A percentile compares a stretch with the other conserved stretches of the same genome.
phyloP scores from a whole-genome alignment of 1,140 invertebrate genomes.

The Batillaria attramentaria region DNA sequence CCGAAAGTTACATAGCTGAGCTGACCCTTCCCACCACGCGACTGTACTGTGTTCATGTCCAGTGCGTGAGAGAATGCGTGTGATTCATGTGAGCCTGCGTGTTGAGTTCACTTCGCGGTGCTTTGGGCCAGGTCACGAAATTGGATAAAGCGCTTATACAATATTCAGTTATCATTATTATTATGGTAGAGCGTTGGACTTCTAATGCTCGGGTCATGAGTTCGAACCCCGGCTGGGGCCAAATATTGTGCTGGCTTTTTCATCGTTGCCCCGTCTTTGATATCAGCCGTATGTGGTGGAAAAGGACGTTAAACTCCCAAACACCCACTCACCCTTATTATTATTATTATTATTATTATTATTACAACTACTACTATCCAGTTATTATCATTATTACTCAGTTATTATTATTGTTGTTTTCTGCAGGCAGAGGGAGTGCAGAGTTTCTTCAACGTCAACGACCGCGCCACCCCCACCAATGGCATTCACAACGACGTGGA shows the following conservation, averaged over 20 bases:
- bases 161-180: too few species aligned
- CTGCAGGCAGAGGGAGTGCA: slow-evolving; percentile 51
- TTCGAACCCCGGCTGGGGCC: too few species aligned
- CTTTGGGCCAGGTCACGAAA: too few species aligned
- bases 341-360: neutral
- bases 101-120: too few species aligned
- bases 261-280: neutral
- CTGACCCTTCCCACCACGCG: too few species aligned
- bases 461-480: slow-evolving; percentile 43
- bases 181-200: too few species aligned
- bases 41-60: too few species aligned
- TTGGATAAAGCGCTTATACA: too few species aligned
- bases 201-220: too few species aligned
- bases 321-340: neutral
- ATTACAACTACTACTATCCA: neutral
- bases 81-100: too few species aligned
- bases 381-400: neutral
- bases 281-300: neutral
- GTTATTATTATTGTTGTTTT: neutral
- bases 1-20: too few species aligned
- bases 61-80: too few species aligned
- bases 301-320: neutral
- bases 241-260: neutral
- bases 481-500: slow-evolving; percentile 49
- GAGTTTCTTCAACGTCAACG: slow-evolving; percentile 52